These are phyloP conservation scores for Zaprionus lineosus DNA, from an alignment of 2,888 invertebrate species.

Conservation along the genomic window DNA sequence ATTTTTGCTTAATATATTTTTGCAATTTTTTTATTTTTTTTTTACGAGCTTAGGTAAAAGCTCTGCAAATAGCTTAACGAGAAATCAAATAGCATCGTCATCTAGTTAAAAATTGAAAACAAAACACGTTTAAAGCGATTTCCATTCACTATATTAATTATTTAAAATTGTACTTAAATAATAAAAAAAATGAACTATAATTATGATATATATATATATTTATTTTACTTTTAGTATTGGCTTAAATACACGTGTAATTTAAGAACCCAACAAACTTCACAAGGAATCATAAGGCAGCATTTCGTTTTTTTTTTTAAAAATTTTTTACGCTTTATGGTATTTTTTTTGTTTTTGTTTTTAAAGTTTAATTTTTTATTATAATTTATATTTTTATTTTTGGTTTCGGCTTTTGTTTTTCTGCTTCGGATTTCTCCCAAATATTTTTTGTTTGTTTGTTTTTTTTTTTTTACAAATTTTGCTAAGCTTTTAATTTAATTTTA, in stretches of 20 bases:
- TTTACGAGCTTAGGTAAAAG: conserved; percentile 47
- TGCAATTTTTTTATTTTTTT: conserved; percentile 5
- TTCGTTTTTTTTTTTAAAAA: conserved; percentile 49
- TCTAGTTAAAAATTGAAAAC: conserved; percentile 40
- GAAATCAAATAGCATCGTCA: conserved; percentile 23
- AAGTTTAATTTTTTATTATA: too few species aligned
- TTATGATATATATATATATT: conserved; percentile 14
- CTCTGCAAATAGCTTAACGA: conserved; percentile 59
- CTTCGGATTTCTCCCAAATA: too few species aligned
- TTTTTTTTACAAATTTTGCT: conserved; percentile 61
- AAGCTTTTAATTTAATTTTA: too few species aligned
- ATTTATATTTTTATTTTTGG: too few species aligned
- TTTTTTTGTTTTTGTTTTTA: conserved; percentile 7
- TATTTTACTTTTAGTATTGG: conserved; percentile 48
- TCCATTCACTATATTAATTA: conserved; percentile 38
- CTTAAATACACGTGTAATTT: conserved; percentile 53
- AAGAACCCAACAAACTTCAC: conserved; percentile 73
- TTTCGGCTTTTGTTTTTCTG: too few species aligned
- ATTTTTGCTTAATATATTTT: background rate
- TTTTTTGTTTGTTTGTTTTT: conserved; percentile 13
- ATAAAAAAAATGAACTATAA: conserved; percentile 30
- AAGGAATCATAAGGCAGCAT: conserved; percentile 81
- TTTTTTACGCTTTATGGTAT: conserved; percentile 34
- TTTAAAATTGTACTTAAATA: conserved; percentile 20
- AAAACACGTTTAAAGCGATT: conserved; percentile 55